These are phyloP conservation scores for Lepeophtheirus nordmannii DNA, from an alignment of 2,888 invertebrate species.

Conservation along the genomic window DNA sequence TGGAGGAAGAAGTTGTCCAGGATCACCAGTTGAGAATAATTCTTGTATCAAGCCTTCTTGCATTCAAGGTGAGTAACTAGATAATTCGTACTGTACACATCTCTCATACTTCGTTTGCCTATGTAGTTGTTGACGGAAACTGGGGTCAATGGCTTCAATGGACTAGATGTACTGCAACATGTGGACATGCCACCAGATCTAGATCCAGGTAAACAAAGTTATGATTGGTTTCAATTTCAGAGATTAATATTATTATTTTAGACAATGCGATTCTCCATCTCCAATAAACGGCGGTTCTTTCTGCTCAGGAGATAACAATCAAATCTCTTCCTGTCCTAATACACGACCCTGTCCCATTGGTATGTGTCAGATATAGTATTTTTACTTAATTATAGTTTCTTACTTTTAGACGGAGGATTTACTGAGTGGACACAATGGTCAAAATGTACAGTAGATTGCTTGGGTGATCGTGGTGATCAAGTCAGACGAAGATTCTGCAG, in stretches of 20 bases:
- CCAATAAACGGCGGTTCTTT: neutral
- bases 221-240: too few relatives aligned
- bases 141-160: neutral
- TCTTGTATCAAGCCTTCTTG: neutral
- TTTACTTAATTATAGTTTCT: neutral
- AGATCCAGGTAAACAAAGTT: neutral
- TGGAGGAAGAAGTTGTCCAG: neutral
- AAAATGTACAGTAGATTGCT: neutral
- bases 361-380: neutral
- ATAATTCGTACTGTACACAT: neutral
- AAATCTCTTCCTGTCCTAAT: neutral
- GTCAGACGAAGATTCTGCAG: neutral
- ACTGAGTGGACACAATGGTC: neutral
- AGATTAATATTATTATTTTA: too few relatives aligned
- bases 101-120: neutral
- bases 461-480: neutral
- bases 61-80: neutral
- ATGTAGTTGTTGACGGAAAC: neutral
- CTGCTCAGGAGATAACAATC: neutral
- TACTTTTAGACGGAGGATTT: neutral
- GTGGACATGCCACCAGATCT: neutral
- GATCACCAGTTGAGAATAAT: neutral
- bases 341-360: neutral
- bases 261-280: neutral
- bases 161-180: neutral